phyloP scores from a whole-genome alignment of 2,888 invertebrate species.

The Ptilodon capucinus region DNA sequence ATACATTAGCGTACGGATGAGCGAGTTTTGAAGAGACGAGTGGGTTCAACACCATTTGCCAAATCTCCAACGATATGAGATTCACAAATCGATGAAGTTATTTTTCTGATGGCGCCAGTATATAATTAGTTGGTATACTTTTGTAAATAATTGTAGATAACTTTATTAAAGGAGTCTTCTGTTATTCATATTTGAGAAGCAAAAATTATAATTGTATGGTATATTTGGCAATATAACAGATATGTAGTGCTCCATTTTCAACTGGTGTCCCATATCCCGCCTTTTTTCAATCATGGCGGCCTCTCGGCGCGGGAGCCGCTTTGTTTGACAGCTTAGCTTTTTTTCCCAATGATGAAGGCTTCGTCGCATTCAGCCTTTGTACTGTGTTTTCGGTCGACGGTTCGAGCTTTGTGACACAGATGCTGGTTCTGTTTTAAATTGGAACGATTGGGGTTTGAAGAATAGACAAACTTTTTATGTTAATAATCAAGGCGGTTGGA shows the following conservation, averaged over 20 bases:
- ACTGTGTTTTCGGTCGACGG: constrained; percentile 1
- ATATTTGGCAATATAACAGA: background rate
- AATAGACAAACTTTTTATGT: background rate
- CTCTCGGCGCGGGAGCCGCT: constrained; percentile 2
- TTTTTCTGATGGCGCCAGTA: background rate
- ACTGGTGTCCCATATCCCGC: constrained; percentile 27
- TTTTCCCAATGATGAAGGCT: constrained; percentile 27
- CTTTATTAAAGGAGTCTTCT: background rate
- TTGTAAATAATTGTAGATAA: background rate
- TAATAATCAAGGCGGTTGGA: background rate
- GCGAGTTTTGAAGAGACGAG: too few relatives aligned
- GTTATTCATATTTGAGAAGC: too few relatives aligned
- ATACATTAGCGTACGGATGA: too few relatives aligned
- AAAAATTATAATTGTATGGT: background rate
- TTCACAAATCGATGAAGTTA: background rate
- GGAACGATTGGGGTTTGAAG: background rate
- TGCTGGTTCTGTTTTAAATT: constrained; percentile 5
- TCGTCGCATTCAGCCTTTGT: constrained; percentile 30
- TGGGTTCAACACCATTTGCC: too few relatives aligned
- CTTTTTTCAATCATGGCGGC: constrained; percentile 35
- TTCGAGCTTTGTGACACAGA: constrained; percentile 23
- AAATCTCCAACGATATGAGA: background rate
- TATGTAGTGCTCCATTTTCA: background rate
- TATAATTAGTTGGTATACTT: background rate
- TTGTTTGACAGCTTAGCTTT: constrained; percentile 34